Conservation (phyloP, 2,888 invertebrate genomes). For the Muschampia plurimacula region DNA sequence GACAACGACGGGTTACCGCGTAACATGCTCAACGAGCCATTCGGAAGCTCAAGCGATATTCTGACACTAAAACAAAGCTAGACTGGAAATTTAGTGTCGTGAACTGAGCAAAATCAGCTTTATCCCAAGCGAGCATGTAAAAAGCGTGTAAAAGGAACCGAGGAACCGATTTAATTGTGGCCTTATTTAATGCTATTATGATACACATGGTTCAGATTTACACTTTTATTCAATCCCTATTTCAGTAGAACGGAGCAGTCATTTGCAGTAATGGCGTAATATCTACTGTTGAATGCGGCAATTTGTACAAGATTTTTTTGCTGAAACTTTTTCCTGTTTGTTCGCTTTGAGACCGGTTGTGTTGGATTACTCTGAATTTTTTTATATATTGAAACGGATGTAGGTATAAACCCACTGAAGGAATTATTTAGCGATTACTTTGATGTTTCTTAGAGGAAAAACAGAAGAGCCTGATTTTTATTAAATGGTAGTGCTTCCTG, state of each 20-base stretch:
- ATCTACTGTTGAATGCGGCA: slow-evolving; percentile 16
- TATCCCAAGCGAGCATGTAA: slow-evolving; percentile 3
- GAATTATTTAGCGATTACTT: not conserved
- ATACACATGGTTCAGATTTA: slow-evolving; percentile 7
- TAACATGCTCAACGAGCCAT: slow-evolving; percentile 31
- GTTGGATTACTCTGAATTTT: slow-evolving; percentile 18
- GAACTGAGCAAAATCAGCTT: slow-evolving; percentile 13
- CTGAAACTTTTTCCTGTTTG: slow-evolving; percentile 64
- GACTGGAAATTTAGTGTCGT: not conserved
- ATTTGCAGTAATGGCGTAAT: slow-evolving; percentile 71
- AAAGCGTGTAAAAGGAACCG: no score
- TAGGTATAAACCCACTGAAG: not conserved
- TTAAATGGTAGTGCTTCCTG: not conserved
- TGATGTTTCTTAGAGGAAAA: slow-evolving; percentile 7
- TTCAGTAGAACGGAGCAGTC: slow-evolving; percentile 54
- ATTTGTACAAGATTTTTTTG: slow-evolving; percentile 57
- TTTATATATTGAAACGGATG: not conserved
- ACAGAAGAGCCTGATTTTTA: not conserved
- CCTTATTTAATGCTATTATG: slow-evolving; percentile 6
- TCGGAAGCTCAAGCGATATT: slow-evolving; percentile 32
- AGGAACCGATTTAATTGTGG: slow-evolving; percentile 1
- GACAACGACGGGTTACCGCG: slow-evolving; percentile 34
- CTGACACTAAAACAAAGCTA: slow-evolving; percentile 31
- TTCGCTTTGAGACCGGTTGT: slow-evolving; percentile 53
- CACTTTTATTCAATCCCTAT: not conserved